These are phyloP conservation scores for Rambutsinella grinnellia DNA, from an alignment of 2,888 invertebrate species.

Conservation along the genomic window DNA sequence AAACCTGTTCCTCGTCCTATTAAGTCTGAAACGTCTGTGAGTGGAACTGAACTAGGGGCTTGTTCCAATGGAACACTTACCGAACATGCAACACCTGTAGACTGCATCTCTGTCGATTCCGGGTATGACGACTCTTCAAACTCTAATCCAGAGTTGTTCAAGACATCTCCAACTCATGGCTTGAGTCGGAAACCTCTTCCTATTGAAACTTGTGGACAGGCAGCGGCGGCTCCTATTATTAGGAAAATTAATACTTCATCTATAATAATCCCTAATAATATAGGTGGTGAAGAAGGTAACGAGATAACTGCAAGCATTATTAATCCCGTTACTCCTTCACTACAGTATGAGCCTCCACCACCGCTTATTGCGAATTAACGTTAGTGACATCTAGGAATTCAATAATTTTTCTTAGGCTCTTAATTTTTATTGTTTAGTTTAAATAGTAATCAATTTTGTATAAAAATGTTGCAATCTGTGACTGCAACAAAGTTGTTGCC, in stretches of 20 bases:
- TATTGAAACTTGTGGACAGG: no score
- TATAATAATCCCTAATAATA: no score
- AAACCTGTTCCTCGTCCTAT: conserved; percentile 32
- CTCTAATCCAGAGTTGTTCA: conserved; percentile 68
- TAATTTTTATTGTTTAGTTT: not conserved
- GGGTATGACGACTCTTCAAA: conserved; percentile 80
- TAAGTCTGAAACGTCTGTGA: conserved; percentile 42
- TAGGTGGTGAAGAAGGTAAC: no score
- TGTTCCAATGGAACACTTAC: conserved; percentile 14
- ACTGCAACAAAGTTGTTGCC: not conserved
- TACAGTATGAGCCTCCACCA: conserved; percentile 15
- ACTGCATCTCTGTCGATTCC: conserved; percentile 77
- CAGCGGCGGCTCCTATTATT: no score
- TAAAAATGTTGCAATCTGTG: not conserved
- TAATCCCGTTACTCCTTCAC: conserved; percentile 12
- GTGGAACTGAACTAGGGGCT: conserved; percentile 24
- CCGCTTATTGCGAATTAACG: conserved; percentile 40
- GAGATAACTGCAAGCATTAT: no score
- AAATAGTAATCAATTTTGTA: not conserved
- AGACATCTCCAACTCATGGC: not conserved
- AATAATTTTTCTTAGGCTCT: conserved; percentile 35
- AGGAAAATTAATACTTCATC: no score
- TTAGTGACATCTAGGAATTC: conserved; percentile 39
- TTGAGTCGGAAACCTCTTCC: conserved; percentile 11
- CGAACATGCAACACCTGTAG: conserved; percentile 29